Evolutionary conservation across 2,888 invertebrate species (phyloP), one percentile per base, ranked within the genome.

Genomic region (Drosophila limbata): DNA sequence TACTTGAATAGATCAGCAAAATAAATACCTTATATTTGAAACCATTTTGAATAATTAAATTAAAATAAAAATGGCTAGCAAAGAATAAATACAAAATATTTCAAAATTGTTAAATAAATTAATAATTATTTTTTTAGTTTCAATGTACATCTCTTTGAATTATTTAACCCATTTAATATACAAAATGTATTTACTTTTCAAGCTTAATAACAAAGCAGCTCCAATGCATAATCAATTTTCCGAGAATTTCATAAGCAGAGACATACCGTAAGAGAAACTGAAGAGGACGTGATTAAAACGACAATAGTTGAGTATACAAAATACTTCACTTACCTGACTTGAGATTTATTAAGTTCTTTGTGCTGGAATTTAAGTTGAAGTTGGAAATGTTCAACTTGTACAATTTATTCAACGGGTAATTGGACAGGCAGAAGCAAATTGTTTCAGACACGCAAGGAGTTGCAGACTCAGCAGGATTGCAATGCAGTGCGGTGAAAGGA

Each of bases 321-420:
- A 6, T 50, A 4, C n/a, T 55, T 15, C 9, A 42, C 72, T 69
- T 63, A 72, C 73, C 51, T 68, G 61, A 9, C 19, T 61, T 37
- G 9, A 33, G 17, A 31, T n/a, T 52, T 15, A 57, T 52, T 31
- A 28, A 1, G 13, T 33, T 44, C 4, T 3, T 59, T 42, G 25
- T n/a, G 47, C 57, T 39, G 28, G 9, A 47, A 13, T 35, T 8
- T 10, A 25, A 28, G 21, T 13, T 39, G 19, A 4, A n/a, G 4
- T 40, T 52, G 45, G 39, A 31, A 51, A 48, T 44, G 33, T 31
- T 9, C 15, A 19, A 33, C 13, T n/a, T 33, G 31, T 6, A 19
- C 42, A 37, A 17, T 45, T 31, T 45, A 31, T 40, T 55, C 47
- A 47, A 15, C 31, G 37, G n/a, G 37, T 55, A 48, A 63, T 63